Evolutionary conservation across 2,113 vertebrate species (phyloP), one percentile per base, ranked within the genome.

Genomic region (Paedocypris sp.): DNA sequence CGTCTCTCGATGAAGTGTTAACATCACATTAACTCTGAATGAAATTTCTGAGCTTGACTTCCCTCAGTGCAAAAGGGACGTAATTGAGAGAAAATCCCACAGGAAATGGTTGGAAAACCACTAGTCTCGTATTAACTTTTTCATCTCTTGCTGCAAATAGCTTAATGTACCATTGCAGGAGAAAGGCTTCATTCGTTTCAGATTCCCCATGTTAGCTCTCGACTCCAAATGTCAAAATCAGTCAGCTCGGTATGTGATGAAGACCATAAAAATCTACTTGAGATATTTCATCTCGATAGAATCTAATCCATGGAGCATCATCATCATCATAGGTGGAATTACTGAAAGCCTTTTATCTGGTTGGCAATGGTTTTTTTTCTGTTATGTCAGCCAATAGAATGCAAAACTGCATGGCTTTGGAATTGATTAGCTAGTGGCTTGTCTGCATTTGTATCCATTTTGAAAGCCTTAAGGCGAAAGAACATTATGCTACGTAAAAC

Each of bases 21-120:
- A 74, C 72, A 70, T 76, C 72, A 77, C 69, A 75, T 81, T 67
- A 73, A 76, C 50, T 19, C 45, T 38, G 66, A 74, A 64, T 57
- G 38, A 73, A 69, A 75, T 77, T 75, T 75, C 70, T 74, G 72
- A 74, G 67, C 62, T 56, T 56, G 29, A 39, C 69, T 75, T 11
- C 36, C 16, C 63, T 38, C 45, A 33, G 62, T n/a, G 50, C 33
- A 56, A 58, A 39, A 18, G 62, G 57, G 66, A 66, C 71, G 58
- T 75, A 76, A 82, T 75, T 78, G 68, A 76, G 71, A 72, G n/a
- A 57, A 53, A 56, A 70, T 69, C 76, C 67, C 72, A 46, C 39
- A 70, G 62, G 75, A 79, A 59, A 67, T 61, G 69, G 53, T 67
- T 64, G 71, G 56, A 62, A 70, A 72, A 77, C 63, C 71, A 68